Evolutionary conservation across 2,888 invertebrate genomes (phyloP), one percentile per base, ranked within the genome.

Genomic region (Caenorhabditis doughertyi): DNA sequence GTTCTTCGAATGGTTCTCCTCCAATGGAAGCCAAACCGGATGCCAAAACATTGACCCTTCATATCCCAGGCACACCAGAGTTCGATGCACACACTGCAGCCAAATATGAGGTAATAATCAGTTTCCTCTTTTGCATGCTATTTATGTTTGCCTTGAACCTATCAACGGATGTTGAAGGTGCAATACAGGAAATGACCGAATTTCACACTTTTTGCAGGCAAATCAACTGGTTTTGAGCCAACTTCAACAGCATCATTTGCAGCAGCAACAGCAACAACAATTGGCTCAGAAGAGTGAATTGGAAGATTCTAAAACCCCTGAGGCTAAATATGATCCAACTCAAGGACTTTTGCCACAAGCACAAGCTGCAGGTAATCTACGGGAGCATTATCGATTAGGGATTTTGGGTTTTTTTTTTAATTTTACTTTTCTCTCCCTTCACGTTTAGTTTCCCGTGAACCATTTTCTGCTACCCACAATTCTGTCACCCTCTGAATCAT

Each of bases 61-160:
- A 85, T 5, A 49, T 85, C 47, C 87, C 87, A 13, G 87, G 85
- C 51, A 82, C 87, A 27, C 80, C 70, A 25, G 85, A 85, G 44
- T 87, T 87, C 76, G 74, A 84, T 53, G 73, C 67, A 25, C 72
- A 56, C 35, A 82, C 65, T 18, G 86, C 84, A n/a, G 44, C 76
- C 5, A 85, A 86, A 64, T 80, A 84, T 71, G 73, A 83, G 72
- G 79, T 79, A 29, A 56, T 8, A 35, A 18, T 18, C 32, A 8
- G 25, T 1, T 32, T 18, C 5, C 16, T 39, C 42, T 25, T 16
- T 25, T 21, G 25, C 32, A 7, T 39, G 39, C 9, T 11, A n/a
- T n/a, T n/a, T n/a, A n/a, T 60, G 35, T 60, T 35, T 71, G 58
- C 32, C 58, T n/a, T n/a, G n/a, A n/a, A n/a, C n/a, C 21, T 32